Percentiles rank a stretch among this genome's conserved stretches.
phyloP scores from a whole-genome alignment of 2,113 vertebrate species.

The Neoarius graeffei region DNA sequence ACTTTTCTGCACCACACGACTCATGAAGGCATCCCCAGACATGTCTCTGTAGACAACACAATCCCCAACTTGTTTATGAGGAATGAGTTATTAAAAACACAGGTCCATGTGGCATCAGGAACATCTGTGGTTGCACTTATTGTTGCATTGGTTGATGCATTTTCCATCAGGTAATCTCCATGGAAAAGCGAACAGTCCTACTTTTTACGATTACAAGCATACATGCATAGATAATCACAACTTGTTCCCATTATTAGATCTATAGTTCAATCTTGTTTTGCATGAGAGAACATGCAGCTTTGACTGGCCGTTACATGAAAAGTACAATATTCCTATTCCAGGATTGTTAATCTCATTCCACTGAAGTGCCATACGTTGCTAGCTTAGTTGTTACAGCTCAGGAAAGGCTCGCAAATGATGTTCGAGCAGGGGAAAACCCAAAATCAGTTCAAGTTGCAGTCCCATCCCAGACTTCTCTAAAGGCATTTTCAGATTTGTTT shows the following conservation, averaged over 20 bases:
- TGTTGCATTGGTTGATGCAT: conserved; percentile 46
- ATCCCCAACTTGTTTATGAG: conserved; percentile 29
- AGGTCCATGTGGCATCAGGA: not conserved
- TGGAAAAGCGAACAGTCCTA: not conserved
- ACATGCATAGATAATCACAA: not conserved
- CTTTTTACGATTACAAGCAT: not conserved
- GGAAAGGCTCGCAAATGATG: not conserved
- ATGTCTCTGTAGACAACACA: conserved; percentile 14
- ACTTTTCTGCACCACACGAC: conserved; percentile 10
- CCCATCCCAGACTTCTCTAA: not conserved
- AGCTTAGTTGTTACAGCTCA: not conserved
- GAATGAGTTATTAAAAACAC: conserved; percentile 32
- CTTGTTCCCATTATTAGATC: not conserved
- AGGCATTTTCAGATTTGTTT: not conserved
- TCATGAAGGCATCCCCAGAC: conserved; percentile 41
- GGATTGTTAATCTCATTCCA: not conserved
- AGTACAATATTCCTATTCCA: not conserved
- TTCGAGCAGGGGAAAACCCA: not conserved
- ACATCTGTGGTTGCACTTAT: conserved; percentile 64
- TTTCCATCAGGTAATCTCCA: conserved; percentile 44
- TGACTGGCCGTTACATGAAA: not conserved
- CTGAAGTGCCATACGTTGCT: not conserved
- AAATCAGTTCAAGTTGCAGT: not conserved
- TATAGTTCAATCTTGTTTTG: not conserved
- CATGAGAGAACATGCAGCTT: not conserved